phyloP scores from a whole-genome alignment of 2,888 invertebrate genomes.

The Copidosoma aretas region DNA sequence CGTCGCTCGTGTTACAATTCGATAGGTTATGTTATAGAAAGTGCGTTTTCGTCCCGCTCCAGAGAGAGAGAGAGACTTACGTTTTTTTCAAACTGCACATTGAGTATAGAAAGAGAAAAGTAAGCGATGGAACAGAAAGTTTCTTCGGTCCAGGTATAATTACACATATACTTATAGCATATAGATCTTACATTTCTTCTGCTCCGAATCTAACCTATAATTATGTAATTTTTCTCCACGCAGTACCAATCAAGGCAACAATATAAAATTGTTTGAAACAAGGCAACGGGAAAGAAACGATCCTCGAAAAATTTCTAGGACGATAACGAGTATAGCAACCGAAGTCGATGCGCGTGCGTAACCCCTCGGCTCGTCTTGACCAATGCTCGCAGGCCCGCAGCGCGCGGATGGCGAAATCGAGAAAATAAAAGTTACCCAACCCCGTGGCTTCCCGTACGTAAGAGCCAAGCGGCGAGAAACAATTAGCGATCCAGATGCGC shows the following conservation, averaged over 20 bases:
- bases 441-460: constrained; percentile 2
- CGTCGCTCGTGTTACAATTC: constrained; percentile 11
- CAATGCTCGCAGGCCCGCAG: background rate
- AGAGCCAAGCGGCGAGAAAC: constrained; percentile 6
- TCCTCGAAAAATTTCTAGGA: too few species aligned
- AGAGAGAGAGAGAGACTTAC: too few species aligned
- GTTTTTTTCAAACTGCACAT: background rate
- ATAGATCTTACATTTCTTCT: too few species aligned
- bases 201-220: too few species aligned
- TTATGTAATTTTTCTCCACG: too few species aligned
- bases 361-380: too few species aligned
- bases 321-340: too few species aligned
- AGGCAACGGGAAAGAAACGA: too few species aligned
- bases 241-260: too few species aligned
- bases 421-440: constrained; percentile 15
- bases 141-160: constrained; percentile 14
- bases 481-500: constrained; percentile 35
- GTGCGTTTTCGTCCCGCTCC: constrained; percentile 11
- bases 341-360: too few species aligned
- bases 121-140: constrained; percentile 14
- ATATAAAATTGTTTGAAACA: too few species aligned
- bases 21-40: constrained; percentile 10
- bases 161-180: background rate
- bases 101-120: background rate
- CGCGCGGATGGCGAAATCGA: background rate